Evolutionary conservation across 2,113 vertebrate genomes (phyloP), one percentile per base, ranked within the genome.

Genomic region (Chionis minor): DNA sequence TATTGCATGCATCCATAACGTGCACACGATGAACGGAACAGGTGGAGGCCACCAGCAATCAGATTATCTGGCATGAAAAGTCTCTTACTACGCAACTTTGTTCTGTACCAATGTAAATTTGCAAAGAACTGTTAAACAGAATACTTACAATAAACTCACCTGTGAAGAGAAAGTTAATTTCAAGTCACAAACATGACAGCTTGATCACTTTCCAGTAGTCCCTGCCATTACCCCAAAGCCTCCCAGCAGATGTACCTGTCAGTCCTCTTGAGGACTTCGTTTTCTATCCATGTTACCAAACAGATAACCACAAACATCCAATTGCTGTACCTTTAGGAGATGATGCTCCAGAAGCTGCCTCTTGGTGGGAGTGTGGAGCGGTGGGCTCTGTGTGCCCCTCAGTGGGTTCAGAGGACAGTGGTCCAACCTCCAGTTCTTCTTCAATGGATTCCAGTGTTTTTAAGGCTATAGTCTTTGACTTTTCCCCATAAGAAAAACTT

Each of bases 401-500:
- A 35, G 55, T 1, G 1, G 71, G 52, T 58, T 40, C 92, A 3
- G 65, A 89, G 27, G 92, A 70, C 45, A 79, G 55, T 42, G 74
- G 40, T 78, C 73, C 86, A 83, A 56, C 49, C n/a, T 91, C 91
- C 82, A 88, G 62, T 30, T 95, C 83, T 71, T 94, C 89, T 72
- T 79, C 35, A 79, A 92, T 89, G 40, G 93, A 93, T 73, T 97
- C 93, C 89, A 88, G 95, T 94, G 94, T 51, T 90, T 88, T 86
- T 44, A 59, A 80, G 72, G 92, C 33, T 79, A 23, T 1, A 33
- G 38, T 24, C 83, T 84, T 92, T 58, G 66, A 54, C 18, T 14
- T 82, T 8, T 93, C 75, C 40, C 38, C 44, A 0, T 12, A 55
- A 70, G 77, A 81, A 38, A 45, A 67, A 12, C 67, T 62, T 40